These are phyloP conservation scores for Australoheros scitulus DNA, from an alignment of 2,113 vertebrate genomes.

Conservation along the genomic window DNA sequence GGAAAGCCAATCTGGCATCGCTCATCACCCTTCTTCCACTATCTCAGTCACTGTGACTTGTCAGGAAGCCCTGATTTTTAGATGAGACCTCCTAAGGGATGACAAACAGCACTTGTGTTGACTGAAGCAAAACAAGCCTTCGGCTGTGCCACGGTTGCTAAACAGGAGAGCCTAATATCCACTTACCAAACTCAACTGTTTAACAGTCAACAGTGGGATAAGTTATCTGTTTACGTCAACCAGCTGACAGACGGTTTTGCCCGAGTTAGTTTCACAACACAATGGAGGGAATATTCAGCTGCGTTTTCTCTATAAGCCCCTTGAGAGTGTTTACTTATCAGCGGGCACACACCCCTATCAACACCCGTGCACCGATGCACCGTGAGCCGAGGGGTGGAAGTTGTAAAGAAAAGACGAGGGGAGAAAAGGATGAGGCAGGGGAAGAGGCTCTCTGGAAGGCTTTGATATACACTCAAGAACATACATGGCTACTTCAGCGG, in stretches of 20 bases:
- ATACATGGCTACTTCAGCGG: slow-evolving; percentile 62
- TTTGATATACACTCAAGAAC: slow-evolving; percentile 68
- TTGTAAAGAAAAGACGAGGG: slow-evolving; percentile 13
- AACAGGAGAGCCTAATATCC: slow-evolving; percentile 46
- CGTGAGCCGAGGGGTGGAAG: slow-evolving; percentile 38
- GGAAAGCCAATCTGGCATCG: slow-evolving; percentile 60
- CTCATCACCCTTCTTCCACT: slow-evolving; percentile 41
- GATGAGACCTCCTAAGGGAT: slow-evolving; percentile 55
- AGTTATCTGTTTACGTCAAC: slow-evolving; percentile 55
- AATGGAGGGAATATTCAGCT: slow-evolving; percentile 41
- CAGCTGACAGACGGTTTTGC: slow-evolving; percentile 34
- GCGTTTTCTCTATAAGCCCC: slow-evolving; percentile 58
- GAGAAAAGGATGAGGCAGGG: slow-evolving; percentile 18
- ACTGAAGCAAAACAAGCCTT: slow-evolving; percentile 61
- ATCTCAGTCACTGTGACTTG: slow-evolving; percentile 50
- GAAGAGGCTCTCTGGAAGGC: slow-evolving; percentile 56
- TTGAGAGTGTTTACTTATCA: slow-evolving; percentile 71
- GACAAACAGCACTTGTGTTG: slow-evolving; percentile 58
- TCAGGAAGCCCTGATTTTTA: slow-evolving; percentile 56
- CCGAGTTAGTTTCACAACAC: slow-evolving; percentile 31
- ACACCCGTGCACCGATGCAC: slow-evolving; percentile 55
- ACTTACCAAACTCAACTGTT: slow-evolving; percentile 27
- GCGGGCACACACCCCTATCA: slow-evolving; percentile 72
- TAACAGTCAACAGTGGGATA: slow-evolving; percentile 26
- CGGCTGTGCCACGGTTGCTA: slow-evolving; percentile 22